Base-by-base conservation (phyloP, 2,888 invertebrate species). In the Trachelus stipa region DNA sequence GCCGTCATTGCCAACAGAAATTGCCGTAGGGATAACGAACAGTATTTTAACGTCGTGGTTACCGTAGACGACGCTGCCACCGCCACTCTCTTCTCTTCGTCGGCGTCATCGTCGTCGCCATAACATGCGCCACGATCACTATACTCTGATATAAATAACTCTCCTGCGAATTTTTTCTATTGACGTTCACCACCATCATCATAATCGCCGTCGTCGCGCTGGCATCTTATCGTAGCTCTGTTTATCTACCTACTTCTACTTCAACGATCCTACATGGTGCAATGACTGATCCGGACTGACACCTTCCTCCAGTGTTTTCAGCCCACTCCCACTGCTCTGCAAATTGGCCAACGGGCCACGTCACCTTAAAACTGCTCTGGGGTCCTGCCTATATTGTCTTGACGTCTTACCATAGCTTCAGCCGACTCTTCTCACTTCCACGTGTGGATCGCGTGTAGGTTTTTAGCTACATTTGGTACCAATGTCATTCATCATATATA, bases 1-100 rank as follows among this genome's bases (percentile, higher is more conserved):
- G 30, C 34, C 76, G 56, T 77, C 73, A 80, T 77, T 56, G 77
- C 71, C 68, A 73, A 73, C n/a, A 4, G 75, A 68, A 68, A 76
- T 34, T 75, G 74, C 73, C 40, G 69, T 75, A 73, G 71, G 73
- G 37, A 56, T 68, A 74, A 31, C 68, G 23, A 73, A 23, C 56
- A 56, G 23, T 56, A 23, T 23, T 23, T 56, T 23, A 56, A 56
- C 56, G 56, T 56, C 9, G 56, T 23, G 56, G 23, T 56, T 23
- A 9, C 23, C 56, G 56, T 23, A 23, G 56, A 56, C 56, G 56
- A 56, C 23, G 56, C 23, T 23, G 56, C 23, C 40, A 56, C 6
- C 40, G 6, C 40, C 23, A 23, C 23, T 56, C 23, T 56, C 56
- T 56, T 1, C 23, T 56, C 23, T 0, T 56, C 56, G 23, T 23